Evolutionary conservation across 2,113 vertebrate genomes (phyloP), one percentile per base, ranked within the genome.

Genomic region (Murina feae): DNA sequence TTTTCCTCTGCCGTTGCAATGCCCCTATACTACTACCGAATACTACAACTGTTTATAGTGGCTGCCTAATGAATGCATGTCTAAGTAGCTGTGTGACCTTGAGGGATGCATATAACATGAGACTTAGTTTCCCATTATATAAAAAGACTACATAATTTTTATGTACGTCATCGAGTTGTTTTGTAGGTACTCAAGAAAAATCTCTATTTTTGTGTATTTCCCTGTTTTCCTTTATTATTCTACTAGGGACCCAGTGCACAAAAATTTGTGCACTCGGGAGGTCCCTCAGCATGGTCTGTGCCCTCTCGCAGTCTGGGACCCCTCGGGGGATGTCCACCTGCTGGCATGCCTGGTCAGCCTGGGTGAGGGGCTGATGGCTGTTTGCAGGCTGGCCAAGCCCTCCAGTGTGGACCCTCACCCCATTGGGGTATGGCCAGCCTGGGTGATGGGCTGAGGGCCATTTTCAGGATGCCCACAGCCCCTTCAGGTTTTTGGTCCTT

Each of bases 171-270:
- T 13, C 20, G 39, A 44, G 17, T 32, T 74, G 25, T 72, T 79
- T 51, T 89, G 39, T 42, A 80, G n/a, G 30, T 55, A 81, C 11
- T 81, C 44, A 71, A 84, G 14, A 86, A 85, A 86, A 86, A 51
- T 35, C 23, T 85, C 18, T 86, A 72, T 51, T 89, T 85, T 96
- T 80, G 32, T 93, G 86, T n/a, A 37, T 58, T 79, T 78, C 86
- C 58, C 9, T 90, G 18, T 79, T 94, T 80, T 86, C 78, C 5
- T 93, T 58, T 89, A 66, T 89, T 82, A 84, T 63, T 86, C 28
- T 65, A 87, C 51, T 53, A 53, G 17, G 20, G 51, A 18, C 6
- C 20, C 51, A 53, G 51, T 53, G 20, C 51, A 53, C 51, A 6
- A 53, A 53, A 53, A n/a, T 53, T 53, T 6, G 51, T 20, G 18